phyloP scores from a whole-genome alignment of 2,888 invertebrate species.

The Beris chalybata region DNA sequence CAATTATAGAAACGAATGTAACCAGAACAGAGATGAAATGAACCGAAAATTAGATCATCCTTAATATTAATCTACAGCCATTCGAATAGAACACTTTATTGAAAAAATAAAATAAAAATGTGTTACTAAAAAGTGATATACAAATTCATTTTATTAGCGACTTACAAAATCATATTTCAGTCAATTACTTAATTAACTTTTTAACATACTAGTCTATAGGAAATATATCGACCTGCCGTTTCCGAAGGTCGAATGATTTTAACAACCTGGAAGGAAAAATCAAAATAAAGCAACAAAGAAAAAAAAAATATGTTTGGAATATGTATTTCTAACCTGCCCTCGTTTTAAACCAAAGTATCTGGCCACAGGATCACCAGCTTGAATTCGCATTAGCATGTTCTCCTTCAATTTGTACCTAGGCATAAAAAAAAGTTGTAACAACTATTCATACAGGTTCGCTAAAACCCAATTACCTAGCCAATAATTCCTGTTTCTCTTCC shows the following conservation, averaged over 20 bases:
- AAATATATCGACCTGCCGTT: conserved; percentile 98
- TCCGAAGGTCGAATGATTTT: conserved; percentile 98
- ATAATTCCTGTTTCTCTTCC: conserved; percentile 94
- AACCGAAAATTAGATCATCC: too few relatives aligned
- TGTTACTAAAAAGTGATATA: too few relatives aligned
- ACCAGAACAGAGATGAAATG: too few relatives aligned
- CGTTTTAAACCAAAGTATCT: conserved; percentile 97
- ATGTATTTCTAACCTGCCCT: conserved; percentile 74
- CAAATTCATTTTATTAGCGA: too few relatives aligned
- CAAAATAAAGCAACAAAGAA: too few relatives aligned
- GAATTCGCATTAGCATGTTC: conserved; percentile 98
- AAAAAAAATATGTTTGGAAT: too few relatives aligned
- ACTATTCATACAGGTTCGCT: conserved; percentile 49
- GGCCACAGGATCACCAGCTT: conserved; percentile 97
- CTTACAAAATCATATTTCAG: too few relatives aligned
- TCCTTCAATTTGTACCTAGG: conserved; percentile 86
- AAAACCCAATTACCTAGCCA: conserved; percentile 80
- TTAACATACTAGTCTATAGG: conserved; percentile 91
- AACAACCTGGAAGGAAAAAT: conserved; percentile 71
- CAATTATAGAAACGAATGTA: too few relatives aligned
- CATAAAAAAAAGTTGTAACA: background rate
- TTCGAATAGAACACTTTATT: too few relatives aligned
- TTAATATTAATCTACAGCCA: too few relatives aligned
- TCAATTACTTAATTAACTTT: conserved; percentile 1
- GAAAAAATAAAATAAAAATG: too few relatives aligned